Evolutionary conservation across 2,113 vertebrate genomes (phyloP), one percentile per base, ranked within the genome.

Genomic region (Phodopus roborovskii): DNA sequence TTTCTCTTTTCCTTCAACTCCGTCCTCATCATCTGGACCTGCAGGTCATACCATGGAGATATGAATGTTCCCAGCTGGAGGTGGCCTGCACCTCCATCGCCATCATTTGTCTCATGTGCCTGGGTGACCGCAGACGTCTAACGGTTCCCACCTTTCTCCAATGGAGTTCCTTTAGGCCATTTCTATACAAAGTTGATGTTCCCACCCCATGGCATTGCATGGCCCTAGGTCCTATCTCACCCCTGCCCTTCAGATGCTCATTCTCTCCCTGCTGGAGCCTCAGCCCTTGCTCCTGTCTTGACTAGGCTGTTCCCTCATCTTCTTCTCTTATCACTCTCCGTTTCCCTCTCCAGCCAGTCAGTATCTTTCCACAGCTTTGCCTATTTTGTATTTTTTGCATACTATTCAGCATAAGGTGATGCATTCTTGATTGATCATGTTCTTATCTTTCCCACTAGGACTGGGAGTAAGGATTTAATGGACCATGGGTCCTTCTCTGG

Each of bases 91-190:
- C 1, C 12, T 84, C 17, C 48, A 45, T 19, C 7, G 3, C 24
- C 10, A 6, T 16, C 4, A 5, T 58, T 60, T 68, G n/a, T 81
- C 4, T 13, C 30, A 0, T 3, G 56, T 15, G 62, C 28, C 81
- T 93, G 66, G 20, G 66, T 42, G 74, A 48, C 60, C 73, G 30
- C 62, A 20, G 42, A 33, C 53, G 22, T 68, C 60, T 3, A 20
- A 13, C 0, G 22, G 12, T 7, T 3, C 62, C 30, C 48, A 58
- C 28, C 0, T 26, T 71, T 36, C 30, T 73, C 68, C 15, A 0
- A 0, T 24, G 4, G 2, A 3, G 5, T 58, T 28, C 56, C 64
- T 60, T 42, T 1, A 13, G 3, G 10, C 53, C 33, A 30, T 39
- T 71, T 81, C 50, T 39, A 5, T 13, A 42, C 9, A 22, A 17